phyloP scores from a whole-genome alignment of 2,888 invertebrate species.

The Macrophya annulata region DNA sequence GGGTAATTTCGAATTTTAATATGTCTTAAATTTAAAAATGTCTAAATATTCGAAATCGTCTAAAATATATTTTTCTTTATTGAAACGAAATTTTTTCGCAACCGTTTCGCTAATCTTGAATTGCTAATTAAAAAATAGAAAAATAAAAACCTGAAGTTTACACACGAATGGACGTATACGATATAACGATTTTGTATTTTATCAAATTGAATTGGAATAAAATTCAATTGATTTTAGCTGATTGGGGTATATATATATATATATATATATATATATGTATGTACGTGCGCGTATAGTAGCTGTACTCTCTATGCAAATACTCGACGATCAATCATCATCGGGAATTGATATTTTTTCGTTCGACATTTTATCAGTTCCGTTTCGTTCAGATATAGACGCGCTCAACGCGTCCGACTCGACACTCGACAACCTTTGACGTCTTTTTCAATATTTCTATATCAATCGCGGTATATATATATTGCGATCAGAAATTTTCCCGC shows the following conservation, averaged over 20 bases:
- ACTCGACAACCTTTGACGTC: constrained; percentile 31
- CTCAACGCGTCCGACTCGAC: neutral
- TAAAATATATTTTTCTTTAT: too few relatives aligned
- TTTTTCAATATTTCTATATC: constrained; percentile 1
- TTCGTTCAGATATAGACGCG: neutral
- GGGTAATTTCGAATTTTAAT: too few relatives aligned
- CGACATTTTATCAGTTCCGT: constrained; percentile 22
- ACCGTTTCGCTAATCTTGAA: neutral
- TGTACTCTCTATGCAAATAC: constrained; percentile 15
- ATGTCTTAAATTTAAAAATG: too few relatives aligned
- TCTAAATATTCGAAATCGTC: too few relatives aligned
- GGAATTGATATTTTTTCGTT: constrained; percentile 27
- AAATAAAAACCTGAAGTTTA: neutral
- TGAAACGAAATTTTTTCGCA: neutral
- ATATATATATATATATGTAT: too few relatives aligned
- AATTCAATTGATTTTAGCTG: constrained; percentile 19
- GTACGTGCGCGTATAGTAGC: neutral
- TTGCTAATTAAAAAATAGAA: neutral
- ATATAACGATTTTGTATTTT: neutral
- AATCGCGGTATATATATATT: neutral
- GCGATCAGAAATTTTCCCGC: neutral
- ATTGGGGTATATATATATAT: neutral
- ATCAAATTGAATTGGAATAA: neutral
- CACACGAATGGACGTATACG: neutral
- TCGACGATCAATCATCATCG: constrained; percentile 18